Conservation (phyloP, 1,140 invertebrate genomes). For the Zophobas atratus region DNA sequence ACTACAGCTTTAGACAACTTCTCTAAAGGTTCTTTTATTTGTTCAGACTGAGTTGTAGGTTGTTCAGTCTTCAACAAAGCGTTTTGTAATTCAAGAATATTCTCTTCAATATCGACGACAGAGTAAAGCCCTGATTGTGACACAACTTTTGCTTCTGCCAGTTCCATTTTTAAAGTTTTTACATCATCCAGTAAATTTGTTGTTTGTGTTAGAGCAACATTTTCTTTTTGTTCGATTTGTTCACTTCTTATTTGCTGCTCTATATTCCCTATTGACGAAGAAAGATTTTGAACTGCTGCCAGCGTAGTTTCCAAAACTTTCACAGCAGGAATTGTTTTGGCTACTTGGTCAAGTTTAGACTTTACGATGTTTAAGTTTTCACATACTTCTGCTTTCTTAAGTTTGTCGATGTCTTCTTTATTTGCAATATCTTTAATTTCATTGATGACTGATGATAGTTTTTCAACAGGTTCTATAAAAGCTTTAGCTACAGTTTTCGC, state of each 20-base stretch:
- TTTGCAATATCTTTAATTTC: constrained; percentile 12
- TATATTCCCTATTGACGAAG: constrained; percentile 1
- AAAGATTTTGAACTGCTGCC: constrained; percentile 8
- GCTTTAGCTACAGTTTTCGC: constrained; percentile 11
- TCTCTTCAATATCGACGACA: not conserved
- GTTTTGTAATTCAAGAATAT: not conserved
- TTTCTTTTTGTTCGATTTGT: not conserved
- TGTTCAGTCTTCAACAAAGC: not conserved
- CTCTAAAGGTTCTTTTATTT: constrained; percentile 39
- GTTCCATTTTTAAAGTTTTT: not conserved
- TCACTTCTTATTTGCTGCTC: constrained; percentile 5
- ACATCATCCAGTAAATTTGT: not conserved
- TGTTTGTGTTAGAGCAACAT: not conserved
- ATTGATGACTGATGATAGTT: constrained; percentile 30
- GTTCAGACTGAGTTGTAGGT: not conserved
- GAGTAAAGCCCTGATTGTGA: not conserved
- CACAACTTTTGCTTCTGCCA: not conserved
- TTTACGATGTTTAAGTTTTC: constrained; percentile 2
- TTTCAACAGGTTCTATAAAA: constrained; percentile 49
- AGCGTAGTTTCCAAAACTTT: not conserved
- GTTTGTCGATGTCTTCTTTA: not conserved
- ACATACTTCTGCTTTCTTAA: constrained; percentile 8
- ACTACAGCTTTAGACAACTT: constrained; percentile 8
- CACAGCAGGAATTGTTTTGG: not conserved
- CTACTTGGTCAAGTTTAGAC: not conserved